Percentiles rank a stretch among this genome's conserved stretches.
These are phyloP conservation scores for Lamellibrachia satsuma DNA, from an alignment of 2,888 invertebrate genomes.

Conservation along the genomic window DNA sequence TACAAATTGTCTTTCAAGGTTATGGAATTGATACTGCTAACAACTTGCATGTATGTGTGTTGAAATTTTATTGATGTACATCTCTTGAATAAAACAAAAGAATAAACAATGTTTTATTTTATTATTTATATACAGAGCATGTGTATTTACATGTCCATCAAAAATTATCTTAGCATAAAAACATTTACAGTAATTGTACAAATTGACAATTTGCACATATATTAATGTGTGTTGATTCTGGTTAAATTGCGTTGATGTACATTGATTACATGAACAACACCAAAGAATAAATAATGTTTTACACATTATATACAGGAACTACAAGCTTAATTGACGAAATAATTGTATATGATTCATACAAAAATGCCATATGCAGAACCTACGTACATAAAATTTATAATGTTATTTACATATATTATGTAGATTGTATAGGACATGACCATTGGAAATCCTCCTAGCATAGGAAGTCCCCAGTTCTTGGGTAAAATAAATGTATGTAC, in stretches of 20 bases:
- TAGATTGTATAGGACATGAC: too few species aligned
- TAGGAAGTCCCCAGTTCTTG: too few species aligned
- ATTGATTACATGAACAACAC: not conserved
- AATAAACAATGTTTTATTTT: not conserved
- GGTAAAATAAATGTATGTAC: too few species aligned
- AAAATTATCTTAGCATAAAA: too few species aligned
- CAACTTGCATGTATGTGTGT: not conserved
- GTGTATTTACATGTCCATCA: too few species aligned
- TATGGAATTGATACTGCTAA: not conserved
- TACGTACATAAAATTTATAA: too few species aligned
- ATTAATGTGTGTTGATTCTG: not conserved
- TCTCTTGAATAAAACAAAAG: not conserved
- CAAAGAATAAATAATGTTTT: not conserved
- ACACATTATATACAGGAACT: not conserved
- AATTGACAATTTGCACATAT: not conserved
- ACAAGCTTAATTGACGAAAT: not conserved
- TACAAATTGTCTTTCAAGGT: constrained; percentile 17
- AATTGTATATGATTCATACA: not conserved
- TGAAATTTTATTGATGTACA: not conserved
- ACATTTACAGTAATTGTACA: not conserved
- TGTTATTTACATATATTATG: too few species aligned
- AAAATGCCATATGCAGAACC: too few species aligned
- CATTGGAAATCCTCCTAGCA: too few species aligned
- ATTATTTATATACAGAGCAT: too few species aligned
- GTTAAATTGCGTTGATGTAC: not conserved